These are phyloP conservation scores for Pantherophis guttatus DNA, from an alignment of 2,113 vertebrate genomes.

Conservation along the genomic window DNA sequence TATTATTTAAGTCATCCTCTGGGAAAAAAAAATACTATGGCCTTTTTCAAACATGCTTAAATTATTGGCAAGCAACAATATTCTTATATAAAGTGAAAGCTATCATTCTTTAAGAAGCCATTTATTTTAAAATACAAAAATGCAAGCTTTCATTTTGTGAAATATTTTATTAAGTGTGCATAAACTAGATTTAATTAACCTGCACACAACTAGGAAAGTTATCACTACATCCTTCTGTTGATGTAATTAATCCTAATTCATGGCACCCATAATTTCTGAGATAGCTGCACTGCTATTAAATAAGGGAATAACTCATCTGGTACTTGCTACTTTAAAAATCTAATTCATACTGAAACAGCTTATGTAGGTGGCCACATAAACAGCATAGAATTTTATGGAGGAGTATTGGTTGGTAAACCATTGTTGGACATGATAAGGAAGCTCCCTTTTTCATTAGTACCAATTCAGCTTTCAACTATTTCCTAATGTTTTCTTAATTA, in stretches of 20 bases:
- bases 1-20: neutral
- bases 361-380: neutral
- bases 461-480: slow-evolving; percentile 7
- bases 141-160: neutral
- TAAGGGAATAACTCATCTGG: slow-evolving; percentile 26
- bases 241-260: slow-evolving; percentile 44
- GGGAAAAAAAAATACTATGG: neutral
- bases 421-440: neutral
- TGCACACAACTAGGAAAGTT: slow-evolving; percentile 31
- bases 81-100: slow-evolving; percentile 5
- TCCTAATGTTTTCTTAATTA: neutral
- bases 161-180: slow-evolving; percentile 17
- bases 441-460: neutral
- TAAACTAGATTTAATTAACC: slow-evolving; percentile 40
- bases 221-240: neutral
- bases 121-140: slow-evolving; percentile 24
- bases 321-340: neutral
- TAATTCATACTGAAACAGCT: slow-evolving; percentile 1
- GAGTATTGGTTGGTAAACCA: neutral
- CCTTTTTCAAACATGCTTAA: neutral
- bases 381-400: neutral
- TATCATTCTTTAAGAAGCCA: neutral
- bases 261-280: slow-evolving; percentile 21
- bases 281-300: slow-evolving; percentile 18
- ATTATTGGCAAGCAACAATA: neutral